phyloP scores from a whole-genome alignment of 2,797 vertebrate species.

The Aplochiton taeniatus region DNA sequence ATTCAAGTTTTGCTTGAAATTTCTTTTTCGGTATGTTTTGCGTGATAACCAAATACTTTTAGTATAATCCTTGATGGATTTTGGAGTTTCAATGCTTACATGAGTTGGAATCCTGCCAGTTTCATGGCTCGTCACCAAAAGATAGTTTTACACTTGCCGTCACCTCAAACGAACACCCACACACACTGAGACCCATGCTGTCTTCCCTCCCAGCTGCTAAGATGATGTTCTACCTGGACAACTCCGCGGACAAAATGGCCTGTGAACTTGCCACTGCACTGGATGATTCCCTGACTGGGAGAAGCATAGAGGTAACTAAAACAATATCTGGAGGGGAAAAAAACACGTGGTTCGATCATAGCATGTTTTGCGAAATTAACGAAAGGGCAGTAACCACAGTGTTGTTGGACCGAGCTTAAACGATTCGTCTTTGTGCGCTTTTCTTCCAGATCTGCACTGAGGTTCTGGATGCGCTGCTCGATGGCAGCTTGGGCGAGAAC shows the following conservation, averaged over 20 bases:
- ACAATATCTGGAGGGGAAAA: no score
- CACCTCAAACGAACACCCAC: neutral
- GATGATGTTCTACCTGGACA: conserved; percentile 93
- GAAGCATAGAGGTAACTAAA: conserved; percentile 83
- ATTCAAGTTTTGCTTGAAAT: no score
- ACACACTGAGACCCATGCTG: neutral
- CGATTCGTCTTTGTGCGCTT: conserved; percentile 27
- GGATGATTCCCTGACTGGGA: conserved; percentile 85
- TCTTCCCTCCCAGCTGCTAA: conserved; percentile 82
- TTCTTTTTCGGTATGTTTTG: no score
- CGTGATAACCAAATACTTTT: no score
- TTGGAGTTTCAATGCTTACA: no score
- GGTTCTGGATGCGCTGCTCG: conserved; percentile 85
- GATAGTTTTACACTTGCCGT: neutral
- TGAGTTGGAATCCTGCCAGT: no score
- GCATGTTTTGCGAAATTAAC: no score
- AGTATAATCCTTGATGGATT: no score
- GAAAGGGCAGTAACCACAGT: neutral
- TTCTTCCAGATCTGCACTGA: conserved; percentile 83
- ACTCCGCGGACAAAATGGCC: conserved; percentile 87
- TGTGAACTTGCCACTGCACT: conserved; percentile 88
- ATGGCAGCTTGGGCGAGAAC: conserved; percentile 86
- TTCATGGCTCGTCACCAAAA: neutral
- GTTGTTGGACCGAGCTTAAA: conserved; percentile 11
- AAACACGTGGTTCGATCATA: no score